A percentile compares a stretch with the other conserved stretches of the same genome.
Conservation (phyloP, 2,888 invertebrate genomes). For the Eristalinus aeneus region DNA sequence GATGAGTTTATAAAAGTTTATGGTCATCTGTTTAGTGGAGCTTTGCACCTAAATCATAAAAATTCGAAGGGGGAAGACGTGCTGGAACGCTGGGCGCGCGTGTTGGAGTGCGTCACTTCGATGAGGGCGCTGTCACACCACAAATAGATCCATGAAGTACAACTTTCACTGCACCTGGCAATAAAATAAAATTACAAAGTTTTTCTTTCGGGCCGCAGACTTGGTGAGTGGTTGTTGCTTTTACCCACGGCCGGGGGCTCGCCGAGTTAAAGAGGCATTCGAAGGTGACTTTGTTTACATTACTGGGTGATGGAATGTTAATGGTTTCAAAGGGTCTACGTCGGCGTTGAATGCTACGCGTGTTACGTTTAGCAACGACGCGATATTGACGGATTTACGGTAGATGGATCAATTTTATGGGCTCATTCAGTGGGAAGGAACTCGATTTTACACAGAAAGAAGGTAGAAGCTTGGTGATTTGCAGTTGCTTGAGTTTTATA, state of each 20-base stretch:
- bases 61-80: constrained; percentile 4
- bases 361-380: constrained; percentile 33
- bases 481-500: background rate
- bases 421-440: background rate
- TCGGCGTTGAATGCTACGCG: constrained; percentile 20
- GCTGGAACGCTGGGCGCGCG: constrained; percentile 8
- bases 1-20: constrained; percentile 56
- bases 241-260: constrained; percentile 24
- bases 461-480: too few species aligned
- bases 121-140: constrained; percentile 44
- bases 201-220: constrained; percentile 31
- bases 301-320: constrained; percentile 61
- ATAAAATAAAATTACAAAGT: constrained; percentile 50
- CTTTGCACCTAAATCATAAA: constrained; percentile 53
- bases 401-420: constrained; percentile 53
- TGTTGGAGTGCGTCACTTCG: constrained; percentile 46
- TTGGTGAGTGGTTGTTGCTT: constrained; percentile 43
- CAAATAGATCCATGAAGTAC: constrained; percentile 56
- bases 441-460: background rate
- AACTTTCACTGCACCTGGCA: constrained; percentile 64
- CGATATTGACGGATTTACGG: constrained; percentile 37
- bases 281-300: constrained; percentile 40
- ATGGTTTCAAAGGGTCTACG: constrained; percentile 49
- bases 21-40: constrained; percentile 64
- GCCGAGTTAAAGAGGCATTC: constrained; percentile 36